A percentile compares a stretch with the other conserved stretches of the same genome.
Conservation (phyloP, 2,797 vertebrate genomes). For the Coluber constrictor region DNA sequence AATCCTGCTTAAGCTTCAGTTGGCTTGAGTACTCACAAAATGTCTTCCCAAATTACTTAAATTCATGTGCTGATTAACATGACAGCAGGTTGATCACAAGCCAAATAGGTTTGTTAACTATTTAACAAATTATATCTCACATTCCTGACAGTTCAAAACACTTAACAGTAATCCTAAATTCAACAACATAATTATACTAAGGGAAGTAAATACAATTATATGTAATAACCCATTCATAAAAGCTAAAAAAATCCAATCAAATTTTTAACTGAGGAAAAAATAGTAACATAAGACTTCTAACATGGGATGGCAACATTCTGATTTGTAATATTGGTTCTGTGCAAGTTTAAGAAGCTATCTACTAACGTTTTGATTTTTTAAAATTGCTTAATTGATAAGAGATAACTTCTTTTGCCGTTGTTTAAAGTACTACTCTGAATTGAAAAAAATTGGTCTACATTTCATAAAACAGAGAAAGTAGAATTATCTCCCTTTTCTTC, state of each 20-base stretch:
- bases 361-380: neutral
- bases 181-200: neutral
- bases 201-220: neutral
- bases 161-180: neutral
- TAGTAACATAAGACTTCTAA: neutral
- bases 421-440: neutral
- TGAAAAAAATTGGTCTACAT: neutral
- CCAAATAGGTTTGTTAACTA: neutral
- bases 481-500: neutral
- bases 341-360: neutral
- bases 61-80: neutral
- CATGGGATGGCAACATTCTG: neutral
- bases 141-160: neutral
- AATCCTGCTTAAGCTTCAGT: neutral
- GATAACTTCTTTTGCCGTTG: neutral
- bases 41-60: neutral
- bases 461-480: neutral
- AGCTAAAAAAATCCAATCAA: neutral
- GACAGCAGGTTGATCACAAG: neutral
- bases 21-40: neutral
- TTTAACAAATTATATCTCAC: neutral
- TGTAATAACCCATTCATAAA: neutral
- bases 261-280: neutral
- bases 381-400: neutral
- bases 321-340: neutral